Conservation (phyloP, 1,140 invertebrate genomes). For the Trichonephila clavipes region DNA sequence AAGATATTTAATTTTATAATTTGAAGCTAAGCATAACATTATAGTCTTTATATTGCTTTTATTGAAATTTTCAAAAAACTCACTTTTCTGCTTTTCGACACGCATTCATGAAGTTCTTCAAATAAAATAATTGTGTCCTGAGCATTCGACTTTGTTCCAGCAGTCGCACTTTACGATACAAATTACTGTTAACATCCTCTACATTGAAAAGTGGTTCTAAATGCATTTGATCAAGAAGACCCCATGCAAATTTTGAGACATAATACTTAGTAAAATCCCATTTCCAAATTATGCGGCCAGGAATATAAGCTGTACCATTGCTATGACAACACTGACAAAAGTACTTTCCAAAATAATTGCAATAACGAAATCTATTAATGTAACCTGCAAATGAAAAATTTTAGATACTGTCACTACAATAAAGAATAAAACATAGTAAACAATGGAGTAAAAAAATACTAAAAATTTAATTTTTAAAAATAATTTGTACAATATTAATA, state of each 20-base stretch:
- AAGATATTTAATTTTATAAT: too few species aligned
- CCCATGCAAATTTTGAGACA: slow-evolving; percentile 90
- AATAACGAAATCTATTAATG: slow-evolving; percentile 88
- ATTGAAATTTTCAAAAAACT: slow-evolving; percentile 78
- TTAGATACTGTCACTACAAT: too few species aligned
- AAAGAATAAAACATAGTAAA: too few species aligned
- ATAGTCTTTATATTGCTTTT: background rate
- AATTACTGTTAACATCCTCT: slow-evolving; percentile 85
- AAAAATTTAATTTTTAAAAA: too few species aligned
- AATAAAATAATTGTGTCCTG: slow-evolving; percentile 85
- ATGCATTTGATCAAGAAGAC: slow-evolving; percentile 89
- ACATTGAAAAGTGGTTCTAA: slow-evolving; percentile 90
- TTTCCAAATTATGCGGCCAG: slow-evolving; percentile 88
- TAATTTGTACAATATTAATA: too few species aligned
- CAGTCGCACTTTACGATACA: slow-evolving; percentile 85
- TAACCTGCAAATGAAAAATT: slow-evolving; percentile 83
- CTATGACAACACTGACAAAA: slow-evolving; percentile 94
- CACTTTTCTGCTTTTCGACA: slow-evolving; percentile 86
- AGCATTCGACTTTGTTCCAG: slow-evolving; percentile 85
- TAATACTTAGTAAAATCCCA: slow-evolving; percentile 86
- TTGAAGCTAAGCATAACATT: too few species aligned
- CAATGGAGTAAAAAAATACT: too few species aligned
- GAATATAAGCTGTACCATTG: slow-evolving; percentile 88
- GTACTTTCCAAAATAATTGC: slow-evolving; percentile 92
- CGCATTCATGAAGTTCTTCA: slow-evolving; percentile 85